Evolutionary conservation across 2,888 invertebrate genomes (phyloP).

Genomic region (Drosophila nr. fundita): DNA sequence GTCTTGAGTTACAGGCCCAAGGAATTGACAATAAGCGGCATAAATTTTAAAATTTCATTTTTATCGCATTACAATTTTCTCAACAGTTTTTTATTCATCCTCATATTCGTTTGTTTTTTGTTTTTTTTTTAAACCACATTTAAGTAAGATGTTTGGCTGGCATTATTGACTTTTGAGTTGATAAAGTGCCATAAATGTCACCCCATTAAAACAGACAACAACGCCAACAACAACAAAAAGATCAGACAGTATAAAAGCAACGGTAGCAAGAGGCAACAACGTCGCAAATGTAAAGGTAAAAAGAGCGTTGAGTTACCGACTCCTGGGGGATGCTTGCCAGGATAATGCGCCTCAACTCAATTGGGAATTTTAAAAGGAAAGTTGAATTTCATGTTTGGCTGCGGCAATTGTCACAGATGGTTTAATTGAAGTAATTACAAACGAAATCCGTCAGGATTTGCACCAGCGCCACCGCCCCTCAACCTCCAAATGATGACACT

Average conservation of each 20-base stretch:
- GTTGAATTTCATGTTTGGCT: slow-evolving; percentile 83
- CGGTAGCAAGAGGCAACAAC: slow-evolving; percentile 44
- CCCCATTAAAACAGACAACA: slow-evolving; percentile 74
- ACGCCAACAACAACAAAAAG: slow-evolving; percentile 26
- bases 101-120: slow-evolving; percentile 9
- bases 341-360: slow-evolving; percentile 81
- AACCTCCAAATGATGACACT: slow-evolving; percentile 66
- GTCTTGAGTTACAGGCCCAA: slow-evolving; percentile 59
- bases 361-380: slow-evolving; percentile 83
- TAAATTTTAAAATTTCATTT: slow-evolving; percentile 79
- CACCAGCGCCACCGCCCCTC: slow-evolving; percentile 23
- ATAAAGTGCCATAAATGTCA: slow-evolving; percentile 83
- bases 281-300: slow-evolving; percentile 48
- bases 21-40: slow-evolving; percentile 74
- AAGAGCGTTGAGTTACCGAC: slow-evolving; percentile 49
- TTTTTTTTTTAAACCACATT: slow-evolving; percentile 60
- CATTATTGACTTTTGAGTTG: slow-evolving; percentile 81
- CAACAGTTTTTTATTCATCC: slow-evolving; percentile 35
- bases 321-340: slow-evolving; percentile 64
- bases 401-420: slow-evolving; percentile 85
- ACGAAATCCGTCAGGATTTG: slow-evolving; percentile 84
- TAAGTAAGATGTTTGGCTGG: slow-evolving; percentile 69
- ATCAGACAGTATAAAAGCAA: slow-evolving; percentile 23
- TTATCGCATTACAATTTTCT: slow-evolving; percentile 79
- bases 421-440: slow-evolving; percentile 85